Conservation (phyloP, 2,113 vertebrate genomes). For the Neomonachus schauinslandi region DNA sequence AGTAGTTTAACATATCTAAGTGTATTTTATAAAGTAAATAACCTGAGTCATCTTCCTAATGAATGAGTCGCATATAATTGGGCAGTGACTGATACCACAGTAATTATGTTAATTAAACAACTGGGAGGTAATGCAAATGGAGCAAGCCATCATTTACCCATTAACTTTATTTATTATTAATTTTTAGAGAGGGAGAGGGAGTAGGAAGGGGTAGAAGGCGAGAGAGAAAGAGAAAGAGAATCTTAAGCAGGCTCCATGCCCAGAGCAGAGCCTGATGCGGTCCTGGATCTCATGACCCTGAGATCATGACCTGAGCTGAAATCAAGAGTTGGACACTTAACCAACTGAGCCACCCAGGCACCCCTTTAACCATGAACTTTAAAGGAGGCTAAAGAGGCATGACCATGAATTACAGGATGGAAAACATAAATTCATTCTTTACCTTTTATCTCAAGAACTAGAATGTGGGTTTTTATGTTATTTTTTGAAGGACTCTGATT, state of each 20-base stretch:
- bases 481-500: constrained; percentile 14
- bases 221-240: background rate
- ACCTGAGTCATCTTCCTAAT: constrained; percentile 6
- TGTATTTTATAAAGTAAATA: constrained; percentile 32
- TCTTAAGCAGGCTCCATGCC: background rate
- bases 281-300: background rate
- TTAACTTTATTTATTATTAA: background rate
- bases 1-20: constrained; percentile 32
- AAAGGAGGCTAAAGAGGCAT: background rate
- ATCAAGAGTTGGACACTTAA: background rate
- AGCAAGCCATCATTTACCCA: background rate
- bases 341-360: background rate
- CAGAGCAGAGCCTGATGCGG: background rate
- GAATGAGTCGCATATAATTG: constrained; percentile 24
- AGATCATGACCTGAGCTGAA: background rate
- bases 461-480: constrained; percentile 17
- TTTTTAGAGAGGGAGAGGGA: background rate
- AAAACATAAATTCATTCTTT: background rate
- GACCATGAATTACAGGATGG: background rate
- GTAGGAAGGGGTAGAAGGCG: background rate
- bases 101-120: constrained; percentile 38
- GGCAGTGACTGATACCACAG: background rate
- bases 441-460: background rate
- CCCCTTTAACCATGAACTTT: background rate
- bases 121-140: background rate